These are phyloP conservation scores for Pipistrellus kuhlii DNA, from an alignment of 2,797 vertebrate genomes.

Conservation along the genomic window DNA sequence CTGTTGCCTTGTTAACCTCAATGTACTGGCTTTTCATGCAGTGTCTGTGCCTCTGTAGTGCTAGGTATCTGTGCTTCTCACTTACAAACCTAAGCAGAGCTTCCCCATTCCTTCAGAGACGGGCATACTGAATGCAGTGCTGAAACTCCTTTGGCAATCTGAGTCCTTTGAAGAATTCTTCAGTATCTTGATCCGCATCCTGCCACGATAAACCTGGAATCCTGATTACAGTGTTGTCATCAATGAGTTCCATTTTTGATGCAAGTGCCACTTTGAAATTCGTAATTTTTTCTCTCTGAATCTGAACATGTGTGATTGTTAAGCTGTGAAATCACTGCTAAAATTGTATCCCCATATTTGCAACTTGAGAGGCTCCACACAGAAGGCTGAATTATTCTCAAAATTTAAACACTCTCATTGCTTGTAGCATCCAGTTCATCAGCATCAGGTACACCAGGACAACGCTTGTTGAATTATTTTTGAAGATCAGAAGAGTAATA, in stretches of 20 bases:
- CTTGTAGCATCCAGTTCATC: slow-evolving; percentile 88
- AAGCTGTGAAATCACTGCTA: slow-evolving; percentile 92
- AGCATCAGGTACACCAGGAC: slow-evolving; percentile 87
- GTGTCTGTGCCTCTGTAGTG: slow-evolving; percentile 95
- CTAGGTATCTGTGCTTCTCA: slow-evolving; percentile 95
- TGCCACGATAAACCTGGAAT: slow-evolving; percentile 95
- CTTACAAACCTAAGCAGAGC: slow-evolving; percentile 94
- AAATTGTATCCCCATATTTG: slow-evolving; percentile 92
- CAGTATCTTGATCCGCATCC: slow-evolving; percentile 96
- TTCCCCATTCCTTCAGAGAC: slow-evolving; percentile 95
- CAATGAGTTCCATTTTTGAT: slow-evolving; percentile 96
- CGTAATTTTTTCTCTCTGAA: slow-evolving; percentile 93
- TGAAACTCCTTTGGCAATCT: slow-evolving; percentile 95
- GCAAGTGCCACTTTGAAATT: slow-evolving; percentile 97
- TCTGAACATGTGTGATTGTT: slow-evolving; percentile 91
- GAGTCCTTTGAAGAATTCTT: slow-evolving; percentile 96
- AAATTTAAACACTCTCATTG: slow-evolving; percentile 93
- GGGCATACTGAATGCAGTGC: slow-evolving; percentile 95
- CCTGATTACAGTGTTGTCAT: slow-evolving; percentile 94
- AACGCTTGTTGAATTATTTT: slow-evolving; percentile 95
- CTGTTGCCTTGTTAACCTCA: slow-evolving; percentile 91
- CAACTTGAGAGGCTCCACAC: slow-evolving; percentile 89
- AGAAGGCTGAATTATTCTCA: slow-evolving; percentile 81
- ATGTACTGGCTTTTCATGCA: slow-evolving; percentile 97
- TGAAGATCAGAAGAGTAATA: slow-evolving; percentile 95